A percentile compares a stretch with the other conserved stretches of the same genome.
These are phyloP conservation scores for Nomia melanderi DNA, from an alignment of 1,140 invertebrate species.

Conservation along the genomic window DNA sequence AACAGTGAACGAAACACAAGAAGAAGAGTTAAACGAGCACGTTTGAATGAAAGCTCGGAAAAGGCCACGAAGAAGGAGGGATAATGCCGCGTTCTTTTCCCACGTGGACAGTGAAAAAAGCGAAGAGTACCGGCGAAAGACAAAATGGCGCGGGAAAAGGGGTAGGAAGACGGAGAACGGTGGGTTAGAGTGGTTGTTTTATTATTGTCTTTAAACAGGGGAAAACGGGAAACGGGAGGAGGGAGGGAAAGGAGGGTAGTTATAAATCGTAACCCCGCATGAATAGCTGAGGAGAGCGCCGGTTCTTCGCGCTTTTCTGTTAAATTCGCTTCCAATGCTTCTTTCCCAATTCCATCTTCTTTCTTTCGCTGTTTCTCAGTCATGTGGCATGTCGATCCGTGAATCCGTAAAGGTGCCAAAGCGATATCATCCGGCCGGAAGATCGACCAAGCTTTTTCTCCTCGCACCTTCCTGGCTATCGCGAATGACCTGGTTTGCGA, in stretches of 20 bases:
- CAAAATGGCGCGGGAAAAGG: constrained; percentile 23
- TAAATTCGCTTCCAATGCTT: constrained; percentile 42
- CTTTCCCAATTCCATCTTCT: background rate
- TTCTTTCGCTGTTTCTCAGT: background rate
- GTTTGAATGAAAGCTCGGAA: background rate
- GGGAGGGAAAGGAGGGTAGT: constrained; percentile 54
- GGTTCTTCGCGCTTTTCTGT: constrained; percentile 43
- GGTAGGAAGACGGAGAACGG: constrained; percentile 1
- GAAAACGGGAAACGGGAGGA: background rate
- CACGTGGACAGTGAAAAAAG: background rate
- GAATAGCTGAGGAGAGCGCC: constrained; percentile 62
- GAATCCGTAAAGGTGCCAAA: constrained; percentile 34
- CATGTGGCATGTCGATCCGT: constrained; percentile 30
- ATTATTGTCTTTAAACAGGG: constrained; percentile 54
- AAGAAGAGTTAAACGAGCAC: constrained; percentile 17
- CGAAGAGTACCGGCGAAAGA: constrained; percentile 12
- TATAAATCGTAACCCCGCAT: constrained; percentile 71
- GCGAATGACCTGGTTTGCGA: constrained; percentile 10
- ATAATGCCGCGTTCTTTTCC: constrained; percentile 17
- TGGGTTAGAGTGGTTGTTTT: constrained; percentile 39
- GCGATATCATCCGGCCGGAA: constrained; percentile 23
- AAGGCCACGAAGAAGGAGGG: background rate
- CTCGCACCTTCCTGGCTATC: constrained; percentile 9
- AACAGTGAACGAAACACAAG: constrained; percentile 4
- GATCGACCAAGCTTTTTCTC: constrained; percentile 35